A percentile compares a stretch with the other conserved stretches of the same genome.
Conservation (phyloP, 2,113 vertebrate species). For the Pterocles burchelli region DNA sequence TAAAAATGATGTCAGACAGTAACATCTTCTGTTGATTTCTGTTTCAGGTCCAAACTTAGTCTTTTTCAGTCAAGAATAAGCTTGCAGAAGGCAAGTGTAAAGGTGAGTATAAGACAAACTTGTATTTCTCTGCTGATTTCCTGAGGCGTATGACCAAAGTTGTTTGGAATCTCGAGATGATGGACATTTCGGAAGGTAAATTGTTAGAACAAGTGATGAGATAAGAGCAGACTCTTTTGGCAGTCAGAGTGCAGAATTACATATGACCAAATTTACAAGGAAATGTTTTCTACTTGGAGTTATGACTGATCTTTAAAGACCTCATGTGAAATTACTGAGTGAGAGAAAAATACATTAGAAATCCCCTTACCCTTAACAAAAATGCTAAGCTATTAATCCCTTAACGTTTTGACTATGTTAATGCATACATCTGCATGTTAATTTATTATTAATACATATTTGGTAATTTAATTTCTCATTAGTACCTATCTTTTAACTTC, state of each 20-base stretch:
- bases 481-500: background rate
- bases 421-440: rapidly evolving
- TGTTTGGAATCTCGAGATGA: background rate
- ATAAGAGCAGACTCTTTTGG: background rate
- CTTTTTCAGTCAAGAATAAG: conserved; percentile 99
- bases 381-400: background rate
- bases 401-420: rapidly evolving
- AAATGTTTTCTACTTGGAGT: background rate
- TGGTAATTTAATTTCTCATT: background rate
- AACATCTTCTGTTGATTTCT: background rate
- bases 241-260: background rate
- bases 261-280: too few species aligned
- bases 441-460: rapidly evolving
- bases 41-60: conserved; percentile 94
- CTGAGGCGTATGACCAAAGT: rapidly evolving
- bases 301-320: background rate
- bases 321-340: rapidly evolving
- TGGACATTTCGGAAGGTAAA: background rate
- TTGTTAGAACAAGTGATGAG: background rate
- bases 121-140: background rate
- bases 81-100: conserved; percentile 99
- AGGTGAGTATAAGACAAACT: conserved; percentile 80
- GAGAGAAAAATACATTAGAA: background rate
- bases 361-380: background rate
- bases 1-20: rapidly evolving